Evolutionary conservation across 2,888 invertebrate species (phyloP).

Genomic region (Deilephila porcellus): DNA sequence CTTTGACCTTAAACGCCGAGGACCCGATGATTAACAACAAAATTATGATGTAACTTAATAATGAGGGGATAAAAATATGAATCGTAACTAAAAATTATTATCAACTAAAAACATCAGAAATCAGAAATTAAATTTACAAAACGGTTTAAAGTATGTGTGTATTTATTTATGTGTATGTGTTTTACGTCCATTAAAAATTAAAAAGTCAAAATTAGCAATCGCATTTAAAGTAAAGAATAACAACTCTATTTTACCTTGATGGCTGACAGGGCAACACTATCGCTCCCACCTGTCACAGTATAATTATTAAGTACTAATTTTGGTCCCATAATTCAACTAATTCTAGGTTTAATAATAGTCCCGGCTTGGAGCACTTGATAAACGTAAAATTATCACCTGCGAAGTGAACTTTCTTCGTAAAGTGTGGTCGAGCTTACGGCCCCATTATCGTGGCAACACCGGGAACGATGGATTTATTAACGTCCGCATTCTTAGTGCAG

Average conservation of each 20-base stretch:
- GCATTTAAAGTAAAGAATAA: neutral
- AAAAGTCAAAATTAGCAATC: neutral
- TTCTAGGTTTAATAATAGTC: conserved; percentile 8
- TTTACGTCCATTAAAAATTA: neutral
- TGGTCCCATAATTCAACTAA: conserved; percentile 15
- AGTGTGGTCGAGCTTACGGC: neutral
- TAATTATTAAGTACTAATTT: conserved; percentile 16
- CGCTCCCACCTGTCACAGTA: neutral
- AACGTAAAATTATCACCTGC: conserved; percentile 20
- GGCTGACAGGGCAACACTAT: neutral
- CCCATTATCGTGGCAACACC: conserved; percentile 16
- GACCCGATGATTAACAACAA: no score
- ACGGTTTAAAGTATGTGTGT: no score
- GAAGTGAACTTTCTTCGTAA: conserved; percentile 4
- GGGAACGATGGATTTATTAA: conserved; percentile 12
- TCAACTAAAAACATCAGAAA: no score
- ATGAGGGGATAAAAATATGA: no score
- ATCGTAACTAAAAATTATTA: no score
- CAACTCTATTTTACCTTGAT: neutral
- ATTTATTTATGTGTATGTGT: no score
- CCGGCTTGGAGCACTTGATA: neutral
- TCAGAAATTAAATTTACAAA: no score
- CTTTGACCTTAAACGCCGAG: no score
- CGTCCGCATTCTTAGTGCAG: neutral
- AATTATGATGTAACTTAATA: no score